phyloP scores from a whole-genome alignment of 2,113 vertebrate genomes.

The Tichodroma muraria region DNA sequence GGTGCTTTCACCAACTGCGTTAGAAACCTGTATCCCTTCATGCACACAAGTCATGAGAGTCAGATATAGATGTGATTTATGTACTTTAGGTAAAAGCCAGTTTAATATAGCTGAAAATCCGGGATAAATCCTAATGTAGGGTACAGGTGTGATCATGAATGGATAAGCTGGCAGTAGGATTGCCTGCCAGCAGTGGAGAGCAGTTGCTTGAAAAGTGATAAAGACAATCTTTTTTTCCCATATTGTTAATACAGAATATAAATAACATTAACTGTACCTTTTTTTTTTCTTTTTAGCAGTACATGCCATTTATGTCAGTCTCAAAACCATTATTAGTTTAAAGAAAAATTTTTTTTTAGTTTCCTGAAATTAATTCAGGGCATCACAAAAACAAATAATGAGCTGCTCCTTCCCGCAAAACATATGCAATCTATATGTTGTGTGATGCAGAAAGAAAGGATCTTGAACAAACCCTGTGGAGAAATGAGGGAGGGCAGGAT shows the following conservation, averaged over 20 bases:
- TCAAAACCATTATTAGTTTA: neutral
- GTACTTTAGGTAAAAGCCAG: neutral
- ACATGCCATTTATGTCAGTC: neutral
- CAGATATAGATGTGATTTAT: neutral
- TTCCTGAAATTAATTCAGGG: neutral
- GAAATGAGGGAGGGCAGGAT: neutral
- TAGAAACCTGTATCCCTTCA: neutral
- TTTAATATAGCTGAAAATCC: slow-evolving; percentile 1
- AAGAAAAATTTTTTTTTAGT: neutral
- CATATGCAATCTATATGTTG: neutral
- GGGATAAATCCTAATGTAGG: neutral
- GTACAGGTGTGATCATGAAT: slow-evolving; percentile 6
- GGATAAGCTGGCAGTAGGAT: neutral
- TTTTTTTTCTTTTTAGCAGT: neutral
- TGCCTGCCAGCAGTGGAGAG: neutral
- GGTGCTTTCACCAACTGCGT: neutral
- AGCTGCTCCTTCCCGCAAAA: neutral
- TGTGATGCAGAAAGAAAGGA: neutral
- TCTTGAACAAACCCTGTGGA: neutral
- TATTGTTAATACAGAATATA: neutral
- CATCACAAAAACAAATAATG: neutral
- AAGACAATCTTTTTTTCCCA: neutral
- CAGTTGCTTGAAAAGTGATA: neutral
- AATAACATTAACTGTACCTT: neutral
- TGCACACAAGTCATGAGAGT: neutral